Base-by-base conservation (phyloP, 2,888 invertebrate species). In the Scaptomyza flava region DNA sequence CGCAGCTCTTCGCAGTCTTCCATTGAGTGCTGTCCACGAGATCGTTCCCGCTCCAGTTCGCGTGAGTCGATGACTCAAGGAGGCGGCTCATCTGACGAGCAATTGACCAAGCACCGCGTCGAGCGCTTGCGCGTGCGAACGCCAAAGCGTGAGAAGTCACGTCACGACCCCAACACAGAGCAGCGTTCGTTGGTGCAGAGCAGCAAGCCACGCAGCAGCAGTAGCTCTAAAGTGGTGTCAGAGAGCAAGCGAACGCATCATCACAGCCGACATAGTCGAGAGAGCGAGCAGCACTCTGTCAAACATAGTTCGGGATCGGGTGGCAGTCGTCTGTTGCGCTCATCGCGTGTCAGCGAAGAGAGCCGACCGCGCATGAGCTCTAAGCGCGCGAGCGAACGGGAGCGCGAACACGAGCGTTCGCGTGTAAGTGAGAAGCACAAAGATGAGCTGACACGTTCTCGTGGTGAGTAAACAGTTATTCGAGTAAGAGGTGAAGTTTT, bases 1-100 rank as follows among this genome's bases (percentile, higher is more conserved):
- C 90, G 91, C 46, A 88, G 90, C 60, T 91, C 91, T 0, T 91
- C 91, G 2, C 91, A 90, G 42, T 91, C 91, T 1, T 91, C 91
- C 4, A 81, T 89, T 6, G 91, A 91, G 58, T 90, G 87, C 69
- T 89, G 89, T 65, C 89, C 91, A 3, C 81, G 89, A 2, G 90
- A 89, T 43, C 89, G 90, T 31, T 90, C 91, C 12, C 91, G 90
- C 14, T 91, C 90, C 36, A 90, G 90, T 53, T 91, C 91, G 30
- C 79, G 85, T 12, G 90, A 90, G 34, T 90, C 90, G 0, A 79
- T 79, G 56, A 73, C 81, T 0, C 90, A 85, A 4, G 86, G 79
- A 6, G 82, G 82, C 14, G 86, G 77, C 6, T 90, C 90, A 3
- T 91, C 90, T 4, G 91, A 91, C 6, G 90, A 90, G 9, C 79